phyloP scores from a whole-genome alignment of 2,888 invertebrate genomes.

The Pterobdella sp. region DNA sequence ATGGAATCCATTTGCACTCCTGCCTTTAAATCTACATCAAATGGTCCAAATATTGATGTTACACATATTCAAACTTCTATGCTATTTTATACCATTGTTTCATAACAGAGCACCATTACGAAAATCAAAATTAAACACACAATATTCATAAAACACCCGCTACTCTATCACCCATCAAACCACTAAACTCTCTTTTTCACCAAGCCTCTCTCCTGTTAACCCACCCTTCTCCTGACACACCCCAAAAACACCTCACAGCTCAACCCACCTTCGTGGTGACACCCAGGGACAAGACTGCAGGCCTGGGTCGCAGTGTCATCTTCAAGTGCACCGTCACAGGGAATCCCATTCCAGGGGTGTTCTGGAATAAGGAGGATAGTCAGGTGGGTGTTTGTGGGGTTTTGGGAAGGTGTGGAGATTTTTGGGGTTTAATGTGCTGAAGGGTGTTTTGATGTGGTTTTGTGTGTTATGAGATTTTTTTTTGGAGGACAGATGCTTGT shows the following conservation, averaged over 20 bases:
- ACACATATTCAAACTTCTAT: too few relatives aligned
- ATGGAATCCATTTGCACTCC: too few relatives aligned
- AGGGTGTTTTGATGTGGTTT: background rate
- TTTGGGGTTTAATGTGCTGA: background rate
- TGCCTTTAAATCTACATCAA: too few relatives aligned
- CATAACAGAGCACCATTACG: too few relatives aligned
- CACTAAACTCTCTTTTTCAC: too few relatives aligned
- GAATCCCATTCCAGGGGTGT: constrained; percentile 38
- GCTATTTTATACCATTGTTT: too few relatives aligned
- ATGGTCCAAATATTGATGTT: too few relatives aligned
- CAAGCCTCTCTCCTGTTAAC: too few relatives aligned
- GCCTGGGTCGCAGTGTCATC: constrained; percentile 36
- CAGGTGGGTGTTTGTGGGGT: constrained; percentile 28
- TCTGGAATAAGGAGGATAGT: constrained; percentile 38
- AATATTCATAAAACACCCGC: too few relatives aligned
- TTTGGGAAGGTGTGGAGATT: background rate
- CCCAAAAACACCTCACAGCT: constrained; percentile 29
- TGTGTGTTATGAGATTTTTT: background rate
- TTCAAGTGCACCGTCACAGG: constrained; percentile 39
- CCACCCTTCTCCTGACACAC: too few relatives aligned
- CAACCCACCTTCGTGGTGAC: constrained; percentile 38
- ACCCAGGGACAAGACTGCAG: constrained; percentile 38
- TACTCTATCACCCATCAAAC: too few relatives aligned
- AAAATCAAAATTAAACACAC: too few relatives aligned
- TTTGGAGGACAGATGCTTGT: background rate